Conservation (phyloP, 2,113 vertebrate species). For the Taxidea taxus region DNA sequence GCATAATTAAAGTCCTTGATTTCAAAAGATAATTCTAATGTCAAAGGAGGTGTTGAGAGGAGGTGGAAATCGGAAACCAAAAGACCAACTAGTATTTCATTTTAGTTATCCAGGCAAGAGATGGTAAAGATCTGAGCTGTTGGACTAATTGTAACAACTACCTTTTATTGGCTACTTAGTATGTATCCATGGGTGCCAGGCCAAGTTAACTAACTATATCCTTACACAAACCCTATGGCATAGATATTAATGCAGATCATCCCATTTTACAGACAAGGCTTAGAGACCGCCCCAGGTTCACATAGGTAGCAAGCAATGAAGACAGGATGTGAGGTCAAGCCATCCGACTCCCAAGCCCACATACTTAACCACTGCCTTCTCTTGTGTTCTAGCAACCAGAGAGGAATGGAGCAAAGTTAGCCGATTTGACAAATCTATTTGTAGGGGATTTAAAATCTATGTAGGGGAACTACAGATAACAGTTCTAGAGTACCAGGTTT, state of each 20-base stretch:
- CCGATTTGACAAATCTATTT: background rate
- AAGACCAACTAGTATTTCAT: background rate
- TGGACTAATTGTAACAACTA: background rate
- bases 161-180: background rate
- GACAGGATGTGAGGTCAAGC: background rate
- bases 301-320: background rate
- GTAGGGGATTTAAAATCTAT: background rate
- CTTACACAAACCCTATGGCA: background rate
- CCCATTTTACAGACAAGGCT: background rate
- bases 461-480: background rate
- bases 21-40: background rate
- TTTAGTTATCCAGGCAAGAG: background rate
- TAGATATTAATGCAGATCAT: background rate
- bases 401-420: background rate
- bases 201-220: background rate
- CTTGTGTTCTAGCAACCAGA: background rate
- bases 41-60: background rate
- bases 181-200: background rate
- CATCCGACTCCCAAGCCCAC: background rate
- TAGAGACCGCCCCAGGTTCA: background rate
- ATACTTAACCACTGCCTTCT: background rate
- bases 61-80: background rate
- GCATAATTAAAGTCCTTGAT: background rate
- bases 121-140: background rate
- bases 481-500: background rate